phyloP scores from a whole-genome alignment of 2,888 invertebrate genomes.

The Stenurella melanura region DNA sequence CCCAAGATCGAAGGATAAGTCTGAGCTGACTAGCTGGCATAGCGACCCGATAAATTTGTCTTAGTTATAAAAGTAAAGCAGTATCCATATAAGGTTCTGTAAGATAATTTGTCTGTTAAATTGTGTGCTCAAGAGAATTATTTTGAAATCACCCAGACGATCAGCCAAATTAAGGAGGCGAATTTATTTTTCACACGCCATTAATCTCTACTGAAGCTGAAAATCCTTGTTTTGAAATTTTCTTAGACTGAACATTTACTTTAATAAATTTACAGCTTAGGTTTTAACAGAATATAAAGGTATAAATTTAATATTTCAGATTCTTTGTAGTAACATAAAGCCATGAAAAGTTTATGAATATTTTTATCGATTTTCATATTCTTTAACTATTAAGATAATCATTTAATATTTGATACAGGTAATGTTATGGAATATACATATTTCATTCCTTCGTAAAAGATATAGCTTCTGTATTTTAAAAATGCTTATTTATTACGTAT shows the following conservation, averaged over 20 bases:
- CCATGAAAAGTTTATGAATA: neutral
- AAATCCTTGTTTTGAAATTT: constrained; percentile 40
- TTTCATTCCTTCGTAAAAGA: too few relatives aligned
- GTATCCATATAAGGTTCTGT: constrained; percentile 13
- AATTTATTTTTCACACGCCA: constrained; percentile 41
- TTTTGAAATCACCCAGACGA: constrained; percentile 34
- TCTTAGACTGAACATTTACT: constrained; percentile 26
- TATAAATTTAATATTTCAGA: constrained; percentile 28
- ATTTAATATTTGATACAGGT: neutral
- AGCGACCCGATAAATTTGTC: neutral
- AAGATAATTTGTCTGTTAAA: constrained; percentile 25
- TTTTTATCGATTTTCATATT: neutral
- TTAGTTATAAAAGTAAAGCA: constrained; percentile 4
- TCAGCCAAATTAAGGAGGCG: constrained; percentile 38
- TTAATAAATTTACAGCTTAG: constrained; percentile 20
- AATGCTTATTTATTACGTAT: too few relatives aligned
- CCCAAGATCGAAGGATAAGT: neutral
- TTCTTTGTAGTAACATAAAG: constrained; percentile 1
- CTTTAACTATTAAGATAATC: neutral
- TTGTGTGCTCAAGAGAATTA: constrained; percentile 22
- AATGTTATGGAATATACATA: neutral
- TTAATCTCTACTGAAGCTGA: constrained; percentile 33
- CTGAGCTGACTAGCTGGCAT: neutral
- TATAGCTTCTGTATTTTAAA: too few relatives aligned
- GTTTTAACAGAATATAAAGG: constrained; percentile 9